Conservation (phyloP, 2,888 invertebrate species). For the Leptura quadrifasciata region DNA sequence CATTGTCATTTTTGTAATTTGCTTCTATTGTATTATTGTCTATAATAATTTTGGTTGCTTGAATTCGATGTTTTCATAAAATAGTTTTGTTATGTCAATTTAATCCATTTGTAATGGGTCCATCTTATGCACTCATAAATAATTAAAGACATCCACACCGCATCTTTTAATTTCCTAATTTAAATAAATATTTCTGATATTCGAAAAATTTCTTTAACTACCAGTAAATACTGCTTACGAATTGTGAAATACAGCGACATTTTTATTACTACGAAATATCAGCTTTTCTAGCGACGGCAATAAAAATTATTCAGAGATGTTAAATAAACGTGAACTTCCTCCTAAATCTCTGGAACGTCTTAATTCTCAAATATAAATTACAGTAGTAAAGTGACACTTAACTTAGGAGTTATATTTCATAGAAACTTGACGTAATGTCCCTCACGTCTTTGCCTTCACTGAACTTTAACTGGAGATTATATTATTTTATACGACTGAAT, state of each 20-base stretch:
- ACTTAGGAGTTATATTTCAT: conserved; percentile 43
- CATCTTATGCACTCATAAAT: not conserved
- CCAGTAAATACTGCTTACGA: not conserved
- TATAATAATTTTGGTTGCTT: too few species aligned
- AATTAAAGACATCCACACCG: not conserved
- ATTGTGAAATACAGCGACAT: conserved; percentile 9
- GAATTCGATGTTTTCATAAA: too few species aligned
- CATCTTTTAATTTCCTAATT: not conserved
- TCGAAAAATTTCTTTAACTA: not conserved
- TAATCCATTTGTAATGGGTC: too few species aligned
- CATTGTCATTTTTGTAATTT: too few species aligned
- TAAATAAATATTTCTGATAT: not conserved
- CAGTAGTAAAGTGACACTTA: conserved; percentile 43
- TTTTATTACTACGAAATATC: conserved; percentile 25
- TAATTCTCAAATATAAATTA: conserved; percentile 47
- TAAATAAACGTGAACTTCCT: conserved; percentile 41
- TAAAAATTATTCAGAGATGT: conserved; percentile 38
- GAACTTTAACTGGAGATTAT: conserved; percentile 33
- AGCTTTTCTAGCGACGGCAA: not conserved
- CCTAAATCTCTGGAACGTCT: conserved; percentile 44
- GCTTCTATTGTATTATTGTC: too few species aligned
- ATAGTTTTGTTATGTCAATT: too few species aligned
- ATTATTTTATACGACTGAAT: conserved; percentile 19
- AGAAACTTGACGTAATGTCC: conserved; percentile 44
- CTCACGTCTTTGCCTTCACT: conserved; percentile 42